Conservation (phyloP, 2,113 vertebrate species). For the Helogale parvula region DNA sequence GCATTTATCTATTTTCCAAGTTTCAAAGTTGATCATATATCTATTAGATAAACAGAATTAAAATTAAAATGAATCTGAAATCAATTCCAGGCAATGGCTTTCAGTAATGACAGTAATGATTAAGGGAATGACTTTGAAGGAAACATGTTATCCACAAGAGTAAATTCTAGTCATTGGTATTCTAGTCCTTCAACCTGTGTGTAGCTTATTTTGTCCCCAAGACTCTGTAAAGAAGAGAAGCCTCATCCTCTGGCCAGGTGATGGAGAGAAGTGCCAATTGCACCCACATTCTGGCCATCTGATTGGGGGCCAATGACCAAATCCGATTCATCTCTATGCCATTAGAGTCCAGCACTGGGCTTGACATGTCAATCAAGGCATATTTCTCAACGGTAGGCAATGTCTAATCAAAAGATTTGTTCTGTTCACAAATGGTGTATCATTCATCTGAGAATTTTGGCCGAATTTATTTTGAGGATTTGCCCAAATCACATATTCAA, state of each 20-base stretch:
- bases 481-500: not conserved
- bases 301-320: not conserved
- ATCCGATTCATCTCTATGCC: not conserved
- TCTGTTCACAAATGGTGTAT: not conserved
- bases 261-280: not conserved
- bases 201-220: not conserved
- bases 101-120: not conserved
- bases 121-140: not conserved
- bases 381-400: not conserved
- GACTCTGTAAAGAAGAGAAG: not conserved
- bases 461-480: not conserved
- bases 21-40: not conserved
- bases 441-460: not conserved
- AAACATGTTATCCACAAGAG: not conserved
- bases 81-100: not conserved
- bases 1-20: not conserved
- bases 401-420: not conserved
- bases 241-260: accelerated
- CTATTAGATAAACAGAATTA: not conserved
- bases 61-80: not conserved
- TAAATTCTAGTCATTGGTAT: not conserved
- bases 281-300: accelerated
- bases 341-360: not conserved
- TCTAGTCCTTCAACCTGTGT: not conserved
- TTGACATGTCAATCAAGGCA: not conserved